Evolutionary conservation across 2,797 vertebrate genomes (phyloP), one percentile per base, ranked within the genome.

Genomic region (Peromyscus attwateri): DNA sequence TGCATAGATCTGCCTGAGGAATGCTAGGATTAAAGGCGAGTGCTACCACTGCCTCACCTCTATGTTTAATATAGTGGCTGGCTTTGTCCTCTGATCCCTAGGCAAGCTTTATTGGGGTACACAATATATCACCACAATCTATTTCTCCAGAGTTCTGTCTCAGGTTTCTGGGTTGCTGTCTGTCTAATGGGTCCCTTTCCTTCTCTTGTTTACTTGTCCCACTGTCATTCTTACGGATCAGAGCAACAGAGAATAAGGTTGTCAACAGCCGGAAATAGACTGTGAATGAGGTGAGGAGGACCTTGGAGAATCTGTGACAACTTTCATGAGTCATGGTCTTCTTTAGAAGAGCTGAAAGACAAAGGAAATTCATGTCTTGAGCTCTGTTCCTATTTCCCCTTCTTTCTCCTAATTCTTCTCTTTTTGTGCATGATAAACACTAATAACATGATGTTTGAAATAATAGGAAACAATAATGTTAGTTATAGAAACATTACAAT

Each of bases 221-320:
- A 11, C 14, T 52, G 43, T 31, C 12, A 49, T 95, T 97, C 96
- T 96, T 97, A 97, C 97, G 43, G 46, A 95, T 81, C 57, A 97
- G 93, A 91, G 91, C 85, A 2, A 57, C 55, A 43, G 90, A 82
- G 62, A 96, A 91, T 64, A 80, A 85, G 46, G 94, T 52, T 64
- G 77, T 23, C 82, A 95, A 62, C 19, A 97, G 57, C 23, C 97
- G 73, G 46, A 97, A 76, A 66, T 95, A 19, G 25, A 92, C 70
- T 77, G 92, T 19, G 73, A 96, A 43, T 21, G n/a, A 89, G 31
- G 3, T 19, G 46, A 92, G 29, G 70, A 91, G 82, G 8, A 75
- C 25, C 62, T 82, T 97, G 73, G 34, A 16, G 81, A 94, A 94
- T 13, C 10, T 19, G 4, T 23, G 4, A 21, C 94, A 93, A 80